Conservation (phyloP, 2,888 invertebrate species). For the Xestoiulus laeticollis region DNA sequence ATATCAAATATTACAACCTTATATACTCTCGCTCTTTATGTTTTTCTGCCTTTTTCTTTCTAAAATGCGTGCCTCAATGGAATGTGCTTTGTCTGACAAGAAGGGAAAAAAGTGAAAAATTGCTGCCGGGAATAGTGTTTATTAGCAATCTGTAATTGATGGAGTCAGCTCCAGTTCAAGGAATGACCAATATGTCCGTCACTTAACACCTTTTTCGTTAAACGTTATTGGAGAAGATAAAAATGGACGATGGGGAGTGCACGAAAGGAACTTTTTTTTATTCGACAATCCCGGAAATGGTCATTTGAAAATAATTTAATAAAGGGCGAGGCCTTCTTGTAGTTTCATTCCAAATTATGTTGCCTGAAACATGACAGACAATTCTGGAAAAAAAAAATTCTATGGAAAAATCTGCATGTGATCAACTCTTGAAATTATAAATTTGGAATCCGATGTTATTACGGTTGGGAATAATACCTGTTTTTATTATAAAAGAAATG, state of each 20-base stretch:
- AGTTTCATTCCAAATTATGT: too few relatives aligned
- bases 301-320: not conserved
- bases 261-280: not conserved
- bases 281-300: not conserved
- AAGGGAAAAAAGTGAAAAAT: conserved; percentile 29
- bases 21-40: not conserved
- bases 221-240: not conserved
- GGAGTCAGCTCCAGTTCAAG: not conserved
- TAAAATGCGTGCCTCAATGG: not conserved
- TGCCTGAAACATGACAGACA: too few relatives aligned
- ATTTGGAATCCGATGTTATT: too few relatives aligned
- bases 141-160: conserved; percentile 37
- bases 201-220: conserved; percentile 25
- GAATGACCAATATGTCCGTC: conserved; percentile 34
- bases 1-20: not conserved
- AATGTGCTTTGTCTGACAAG: conserved; percentile 25
- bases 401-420: too few relatives aligned
- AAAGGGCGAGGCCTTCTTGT: too few relatives aligned
- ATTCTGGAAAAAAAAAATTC: too few relatives aligned
- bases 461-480: too few relatives aligned
- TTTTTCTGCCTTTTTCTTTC: not conserved
- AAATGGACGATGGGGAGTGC: not conserved
- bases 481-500: too few relatives aligned
- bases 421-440: too few relatives aligned
- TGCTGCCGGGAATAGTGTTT: conserved; percentile 5